Evolutionary conservation across 2,113 vertebrate species (phyloP), one percentile per base, ranked within the genome.

Genomic region (Progne subis): DNA sequence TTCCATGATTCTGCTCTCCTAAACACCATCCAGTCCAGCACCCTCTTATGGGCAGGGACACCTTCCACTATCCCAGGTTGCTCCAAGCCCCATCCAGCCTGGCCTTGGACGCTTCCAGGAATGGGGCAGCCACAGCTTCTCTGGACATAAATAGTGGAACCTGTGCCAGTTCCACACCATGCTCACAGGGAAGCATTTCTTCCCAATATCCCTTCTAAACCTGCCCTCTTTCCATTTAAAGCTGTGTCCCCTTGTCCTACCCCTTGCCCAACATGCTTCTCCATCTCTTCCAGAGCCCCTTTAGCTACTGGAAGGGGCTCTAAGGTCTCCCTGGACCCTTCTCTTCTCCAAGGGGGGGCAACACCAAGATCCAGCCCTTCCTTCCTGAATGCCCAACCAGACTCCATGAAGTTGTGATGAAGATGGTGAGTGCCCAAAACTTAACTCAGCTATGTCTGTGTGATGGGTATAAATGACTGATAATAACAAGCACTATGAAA

Each of bases 321-420:
- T 28, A 19, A 63, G 31, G 18, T 37, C 64, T 70, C 63, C 21
- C 56, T 83, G 43, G 31, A 56, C 31, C 41, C 41, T 49, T 14
- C 25, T 56, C 5, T 23, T 56, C 49, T 49, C 34, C 49, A 49
- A 47, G 20, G 11, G 9, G 17, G 29, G 63, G 49, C 29, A 68
- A 31, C 9, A 39, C 47, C 70, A 76, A 37, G 18, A 41, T 28
- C 52, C 34, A 59, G 41, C 15, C 46, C 29, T 50, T 46, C 52
- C 44, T 34, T 69, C 60, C 53, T 37, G 11, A 26, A 9, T 3
- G 19, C 26, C 20, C 3, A 0, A 11, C 7, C 2, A 37, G 69
- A n/a, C 19, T 32, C 39, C 37, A 24, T 4, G 9, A 46, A 55
- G 47, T 37, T 1, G 10, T 57, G 37, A 16, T 0, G 0, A 67